Conservation (phyloP, 2,888 invertebrate species). For the Periphyllus acericola region DNA sequence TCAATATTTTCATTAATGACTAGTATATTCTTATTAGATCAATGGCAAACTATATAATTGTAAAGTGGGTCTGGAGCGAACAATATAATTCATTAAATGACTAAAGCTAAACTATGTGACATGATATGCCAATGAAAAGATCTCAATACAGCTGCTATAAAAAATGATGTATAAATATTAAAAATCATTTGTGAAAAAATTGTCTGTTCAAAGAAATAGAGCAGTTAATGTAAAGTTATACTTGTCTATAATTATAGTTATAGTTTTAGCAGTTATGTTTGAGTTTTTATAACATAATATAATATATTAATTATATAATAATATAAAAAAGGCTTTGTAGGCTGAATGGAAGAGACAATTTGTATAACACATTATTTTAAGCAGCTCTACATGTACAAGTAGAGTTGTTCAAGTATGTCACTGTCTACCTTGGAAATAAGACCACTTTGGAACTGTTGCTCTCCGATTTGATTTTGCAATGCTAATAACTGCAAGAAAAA, state of each 20-base stretch:
- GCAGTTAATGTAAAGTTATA: background rate
- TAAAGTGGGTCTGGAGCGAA: background rate
- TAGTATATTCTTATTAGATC: constrained; percentile 32
- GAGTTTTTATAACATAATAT: constrained; percentile 22
- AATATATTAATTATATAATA: background rate
- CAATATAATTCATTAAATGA: background rate
- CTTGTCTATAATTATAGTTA: background rate
- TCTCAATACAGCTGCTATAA: background rate
- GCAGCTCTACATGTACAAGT: constrained; percentile 44
- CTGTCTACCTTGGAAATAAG: constrained; percentile 78
- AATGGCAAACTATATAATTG: constrained; percentile 44
- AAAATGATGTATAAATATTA: background rate
- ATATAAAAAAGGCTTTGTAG: background rate
- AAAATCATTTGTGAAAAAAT: background rate
- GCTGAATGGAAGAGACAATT: background rate
- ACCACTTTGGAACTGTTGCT: constrained; percentile 76
- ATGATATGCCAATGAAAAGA: background rate
- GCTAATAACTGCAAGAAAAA: constrained; percentile 73
- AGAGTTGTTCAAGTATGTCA: constrained; percentile 68
- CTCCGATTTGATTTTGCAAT: constrained; percentile 79
- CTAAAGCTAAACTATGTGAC: background rate
- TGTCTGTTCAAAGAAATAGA: background rate
- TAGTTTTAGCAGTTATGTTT: constrained; percentile 12
- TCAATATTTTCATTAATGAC: constrained; percentile 50
- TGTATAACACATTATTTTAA: background rate